phyloP scores from a whole-genome alignment of 2,113 vertebrate genomes.

The Pagrus major region DNA sequence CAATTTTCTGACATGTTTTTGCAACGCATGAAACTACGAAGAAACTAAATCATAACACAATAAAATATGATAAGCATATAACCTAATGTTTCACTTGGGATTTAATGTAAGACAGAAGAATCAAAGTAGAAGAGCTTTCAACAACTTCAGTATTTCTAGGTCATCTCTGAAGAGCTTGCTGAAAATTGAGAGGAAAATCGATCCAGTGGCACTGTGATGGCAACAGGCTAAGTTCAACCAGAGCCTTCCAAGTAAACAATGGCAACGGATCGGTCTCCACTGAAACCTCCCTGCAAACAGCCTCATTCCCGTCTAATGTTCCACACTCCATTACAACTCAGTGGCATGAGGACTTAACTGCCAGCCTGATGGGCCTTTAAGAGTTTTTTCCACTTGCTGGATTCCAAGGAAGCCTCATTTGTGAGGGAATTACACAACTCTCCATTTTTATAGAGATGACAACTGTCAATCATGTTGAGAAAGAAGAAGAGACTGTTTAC shows the following conservation, averaged over 20 bases:
- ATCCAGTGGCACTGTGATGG: background rate
- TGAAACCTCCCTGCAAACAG: constrained; percentile 36
- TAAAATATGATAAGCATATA: background rate
- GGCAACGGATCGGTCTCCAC: constrained; percentile 34
- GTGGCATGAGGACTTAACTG: constrained; percentile 50
- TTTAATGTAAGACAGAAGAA: background rate
- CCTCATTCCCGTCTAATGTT: constrained; percentile 61
- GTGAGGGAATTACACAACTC: constrained; percentile 36
- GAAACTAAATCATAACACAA: background rate
- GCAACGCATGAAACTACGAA: background rate
- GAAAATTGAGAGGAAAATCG: constrained; percentile 3
- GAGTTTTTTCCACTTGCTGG: constrained; percentile 52
- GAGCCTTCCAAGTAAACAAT: constrained; percentile 46
- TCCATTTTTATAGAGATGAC: constrained; percentile 40
- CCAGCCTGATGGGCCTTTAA: constrained; percentile 50
- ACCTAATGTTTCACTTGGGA: background rate
- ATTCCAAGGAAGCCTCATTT: constrained; percentile 45
- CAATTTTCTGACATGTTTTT: constrained; percentile 2
- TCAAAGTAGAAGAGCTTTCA: background rate
- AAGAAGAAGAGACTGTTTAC: constrained; percentile 76
- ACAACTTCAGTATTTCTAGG: constrained; percentile 6
- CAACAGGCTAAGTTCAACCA: constrained; percentile 14
- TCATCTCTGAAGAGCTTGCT: background rate
- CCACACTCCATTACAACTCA: constrained; percentile 67
- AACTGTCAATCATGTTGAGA: constrained; percentile 44